phyloP scores from a whole-genome alignment of 2,888 invertebrate genomes.

The Boloria euphrosyne region DNA sequence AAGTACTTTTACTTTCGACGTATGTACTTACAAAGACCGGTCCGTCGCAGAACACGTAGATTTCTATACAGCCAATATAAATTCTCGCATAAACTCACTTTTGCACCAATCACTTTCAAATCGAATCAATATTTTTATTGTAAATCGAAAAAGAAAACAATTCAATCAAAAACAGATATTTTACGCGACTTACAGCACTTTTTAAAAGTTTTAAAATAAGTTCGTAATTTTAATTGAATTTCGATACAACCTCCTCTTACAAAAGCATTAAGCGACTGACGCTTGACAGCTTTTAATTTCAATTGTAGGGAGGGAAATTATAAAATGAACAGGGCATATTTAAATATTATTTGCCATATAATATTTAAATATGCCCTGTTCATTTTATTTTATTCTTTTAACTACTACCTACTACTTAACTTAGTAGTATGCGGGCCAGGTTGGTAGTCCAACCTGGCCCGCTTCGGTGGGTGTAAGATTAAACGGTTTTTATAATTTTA shows the following conservation, averaged over 20 bases:
- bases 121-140: neutral
- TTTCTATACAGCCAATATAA: slow-evolving; percentile 31
- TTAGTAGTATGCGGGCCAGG: no score
- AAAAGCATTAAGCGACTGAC: slow-evolving; percentile 17
- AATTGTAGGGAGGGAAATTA: neutral
- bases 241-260: slow-evolving; percentile 9
- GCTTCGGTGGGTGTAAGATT: no score
- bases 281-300: slow-evolving; percentile 12
- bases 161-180: neutral
- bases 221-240: slow-evolving; percentile 10
- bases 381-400: no score
- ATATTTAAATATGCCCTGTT: neutral
- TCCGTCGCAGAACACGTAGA: slow-evolving; percentile 28
- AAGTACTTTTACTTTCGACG: slow-evolving; percentile 27
- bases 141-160: neutral
- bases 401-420: no score
- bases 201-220: slow-evolving; percentile 22
- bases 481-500: no score
- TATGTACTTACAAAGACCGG: slow-evolving; percentile 33
- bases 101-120: slow-evolving; percentile 19
- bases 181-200: neutral
- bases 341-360: slow-evolving; percentile 19
- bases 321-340: no score
- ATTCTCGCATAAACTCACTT: slow-evolving; percentile 28
- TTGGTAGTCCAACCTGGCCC: no score